Evolutionary conservation across 2,113 vertebrate genomes (phyloP).

Genomic region (Nycticryphes semicollaris): DNA sequence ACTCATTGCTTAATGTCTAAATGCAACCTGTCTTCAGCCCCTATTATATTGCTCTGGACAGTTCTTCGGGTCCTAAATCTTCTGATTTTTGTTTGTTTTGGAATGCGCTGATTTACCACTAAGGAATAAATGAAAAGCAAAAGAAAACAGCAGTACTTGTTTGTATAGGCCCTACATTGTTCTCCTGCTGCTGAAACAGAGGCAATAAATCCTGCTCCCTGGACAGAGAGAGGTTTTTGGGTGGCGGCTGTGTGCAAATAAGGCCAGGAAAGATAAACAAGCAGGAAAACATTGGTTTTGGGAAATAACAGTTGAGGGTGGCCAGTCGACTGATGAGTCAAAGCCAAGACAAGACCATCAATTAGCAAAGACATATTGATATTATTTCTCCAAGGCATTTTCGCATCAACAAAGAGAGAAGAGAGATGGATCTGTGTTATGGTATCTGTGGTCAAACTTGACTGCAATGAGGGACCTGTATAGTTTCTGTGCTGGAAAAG

Average conservation of each 20-base stretch:
- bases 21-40: not conserved
- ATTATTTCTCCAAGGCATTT: not conserved
- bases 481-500: not conserved
- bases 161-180: conserved; percentile 27
- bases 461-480: not conserved
- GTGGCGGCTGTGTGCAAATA: not conserved
- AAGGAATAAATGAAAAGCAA: conserved; percentile 27
- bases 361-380: conserved; percentile 1
- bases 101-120: not conserved
- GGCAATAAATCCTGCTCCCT: not conserved
- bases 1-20: not conserved
- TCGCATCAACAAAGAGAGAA: not conserved
- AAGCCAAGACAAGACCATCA: not conserved
- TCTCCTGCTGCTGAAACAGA: conserved; percentile 19
- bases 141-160: not conserved
- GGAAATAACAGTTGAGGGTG: not conserved
- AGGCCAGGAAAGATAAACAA: conserved; percentile 7
- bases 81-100: conserved; percentile 17
- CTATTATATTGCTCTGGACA: not conserved
- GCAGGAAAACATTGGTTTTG: not conserved
- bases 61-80: not conserved
- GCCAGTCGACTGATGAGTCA: not conserved
- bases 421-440: not conserved
- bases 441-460: conserved; percentile 33
- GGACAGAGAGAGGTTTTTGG: not conserved